These are phyloP conservation scores for Callospermophilus lateralis DNA, from an alignment of 2,113 vertebrate species.

Conservation along the genomic window DNA sequence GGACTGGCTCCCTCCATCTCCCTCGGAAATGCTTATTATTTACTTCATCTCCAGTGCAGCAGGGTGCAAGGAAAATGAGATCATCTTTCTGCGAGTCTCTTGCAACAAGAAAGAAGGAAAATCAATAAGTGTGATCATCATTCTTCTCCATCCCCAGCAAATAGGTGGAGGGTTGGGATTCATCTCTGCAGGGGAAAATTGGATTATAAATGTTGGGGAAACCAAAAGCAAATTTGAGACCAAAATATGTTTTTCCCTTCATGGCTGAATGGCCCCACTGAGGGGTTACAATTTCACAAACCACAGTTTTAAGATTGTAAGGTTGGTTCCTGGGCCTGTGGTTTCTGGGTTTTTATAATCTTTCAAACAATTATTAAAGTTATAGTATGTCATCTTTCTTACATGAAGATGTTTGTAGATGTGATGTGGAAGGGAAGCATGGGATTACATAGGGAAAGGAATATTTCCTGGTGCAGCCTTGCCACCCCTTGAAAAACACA, in stretches of 20 bases:
- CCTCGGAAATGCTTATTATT: not conserved
- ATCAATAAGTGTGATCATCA: conserved; percentile 75
- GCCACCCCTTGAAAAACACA: not conserved
- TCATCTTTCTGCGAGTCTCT: conserved; percentile 4
- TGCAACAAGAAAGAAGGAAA: conserved; percentile 66
- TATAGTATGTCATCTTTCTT: not conserved
- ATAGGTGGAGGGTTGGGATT: conserved; percentile 69
- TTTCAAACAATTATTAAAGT: not conserved
- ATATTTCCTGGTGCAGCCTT: not conserved
- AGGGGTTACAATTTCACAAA: conserved; percentile 50
- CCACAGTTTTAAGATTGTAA: not conserved
- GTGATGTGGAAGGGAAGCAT: not conserved
- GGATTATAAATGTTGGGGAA: conserved; percentile 78
- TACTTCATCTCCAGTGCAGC: not conserved
- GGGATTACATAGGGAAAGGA: no score
- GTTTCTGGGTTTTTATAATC: not conserved
- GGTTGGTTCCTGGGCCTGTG: not conserved
- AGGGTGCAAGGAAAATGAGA: conserved; percentile 31
- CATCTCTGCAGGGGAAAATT: conserved; percentile 77
- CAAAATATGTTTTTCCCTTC: conserved; percentile 59
- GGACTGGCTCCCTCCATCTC: not conserved
- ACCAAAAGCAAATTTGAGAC: conserved; percentile 79
- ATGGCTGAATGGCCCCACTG: conserved; percentile 55
- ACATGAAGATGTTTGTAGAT: no score
- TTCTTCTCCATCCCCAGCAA: conserved; percentile 73